A percentile compares a stretch with the other conserved stretches of the same genome.
Evolutionary conservation across 2,113 vertebrate genomes (phyloP).

Genomic region (Australoheros scitulus): DNA sequence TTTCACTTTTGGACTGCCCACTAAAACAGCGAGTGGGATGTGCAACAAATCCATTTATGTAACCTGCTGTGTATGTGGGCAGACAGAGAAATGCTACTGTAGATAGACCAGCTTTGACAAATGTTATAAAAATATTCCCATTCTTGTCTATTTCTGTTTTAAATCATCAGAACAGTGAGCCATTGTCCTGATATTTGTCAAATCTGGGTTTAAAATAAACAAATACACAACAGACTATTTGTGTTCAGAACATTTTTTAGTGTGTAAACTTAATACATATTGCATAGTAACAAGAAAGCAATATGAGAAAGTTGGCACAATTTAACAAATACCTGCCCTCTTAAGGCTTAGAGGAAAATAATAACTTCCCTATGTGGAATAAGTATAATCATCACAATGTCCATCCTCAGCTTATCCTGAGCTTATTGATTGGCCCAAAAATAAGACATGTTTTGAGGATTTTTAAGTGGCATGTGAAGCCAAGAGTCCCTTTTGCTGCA

Average conservation of each 20-base stretch:
- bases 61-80: conserved; percentile 56
- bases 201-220: background rate
- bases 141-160: conserved; percentile 47
- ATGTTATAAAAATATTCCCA: conserved; percentile 52
- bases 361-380: background rate
- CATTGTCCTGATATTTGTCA: background rate
- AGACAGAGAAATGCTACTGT: conserved; percentile 27
- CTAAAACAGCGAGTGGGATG: conserved; percentile 61
- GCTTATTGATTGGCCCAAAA: background rate
- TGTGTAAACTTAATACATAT: background rate
- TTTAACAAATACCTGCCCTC: background rate
- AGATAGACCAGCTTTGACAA: conserved; percentile 35
- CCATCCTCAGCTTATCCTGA: background rate
- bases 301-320: background rate
- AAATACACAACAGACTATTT: background rate
- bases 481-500: background rate
- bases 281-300: background rate
- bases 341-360: background rate
- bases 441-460: background rate
- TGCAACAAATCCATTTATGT: conserved; percentile 62
- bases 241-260: background rate
- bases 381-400: background rate
- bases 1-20: conserved; percentile 47
- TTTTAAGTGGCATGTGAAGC: background rate
- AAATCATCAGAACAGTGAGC: background rate